Evolutionary conservation across 2,797 vertebrate genomes (phyloP).

Genomic region (Gallinago stenura): DNA sequence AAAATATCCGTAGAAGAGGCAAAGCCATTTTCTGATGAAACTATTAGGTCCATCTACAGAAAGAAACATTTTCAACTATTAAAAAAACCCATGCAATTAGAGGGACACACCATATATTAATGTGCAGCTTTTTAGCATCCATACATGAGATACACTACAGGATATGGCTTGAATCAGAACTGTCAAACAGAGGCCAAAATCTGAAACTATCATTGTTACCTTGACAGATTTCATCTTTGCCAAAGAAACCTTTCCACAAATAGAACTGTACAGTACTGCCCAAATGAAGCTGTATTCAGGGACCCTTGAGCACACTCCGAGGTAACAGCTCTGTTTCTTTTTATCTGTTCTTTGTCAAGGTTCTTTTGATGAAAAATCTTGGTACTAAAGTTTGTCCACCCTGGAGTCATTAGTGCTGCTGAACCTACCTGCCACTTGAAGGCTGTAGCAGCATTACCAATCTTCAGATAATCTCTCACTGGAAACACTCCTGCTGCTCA

Average conservation of each 20-base stretch:
- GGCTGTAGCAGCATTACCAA: background rate
- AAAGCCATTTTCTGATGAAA: conserved; percentile 88
- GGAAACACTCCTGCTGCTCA: background rate
- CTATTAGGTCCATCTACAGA: conserved; percentile 91
- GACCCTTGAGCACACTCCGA: background rate
- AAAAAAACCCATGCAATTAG: background rate
- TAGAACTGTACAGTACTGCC: background rate
- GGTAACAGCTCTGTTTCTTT: background rate
- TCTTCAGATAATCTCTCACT: background rate
- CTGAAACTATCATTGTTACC: background rate
- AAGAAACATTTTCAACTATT: background rate
- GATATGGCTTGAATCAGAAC: background rate
- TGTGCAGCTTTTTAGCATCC: background rate
- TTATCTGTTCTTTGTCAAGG: background rate
- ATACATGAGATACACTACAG: background rate
- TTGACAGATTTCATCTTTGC: background rate
- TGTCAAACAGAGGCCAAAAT: background rate
- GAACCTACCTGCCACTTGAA: background rate
- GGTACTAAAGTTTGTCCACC: background rate
- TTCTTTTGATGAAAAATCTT: background rate
- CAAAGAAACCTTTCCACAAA: background rate
- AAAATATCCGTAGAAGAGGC: conserved; percentile 92
- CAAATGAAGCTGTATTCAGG: background rate
- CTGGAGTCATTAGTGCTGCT: background rate
- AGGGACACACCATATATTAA: background rate